phyloP scores from a whole-genome alignment of 2,888 invertebrate species.

The Notodromas monacha region DNA sequence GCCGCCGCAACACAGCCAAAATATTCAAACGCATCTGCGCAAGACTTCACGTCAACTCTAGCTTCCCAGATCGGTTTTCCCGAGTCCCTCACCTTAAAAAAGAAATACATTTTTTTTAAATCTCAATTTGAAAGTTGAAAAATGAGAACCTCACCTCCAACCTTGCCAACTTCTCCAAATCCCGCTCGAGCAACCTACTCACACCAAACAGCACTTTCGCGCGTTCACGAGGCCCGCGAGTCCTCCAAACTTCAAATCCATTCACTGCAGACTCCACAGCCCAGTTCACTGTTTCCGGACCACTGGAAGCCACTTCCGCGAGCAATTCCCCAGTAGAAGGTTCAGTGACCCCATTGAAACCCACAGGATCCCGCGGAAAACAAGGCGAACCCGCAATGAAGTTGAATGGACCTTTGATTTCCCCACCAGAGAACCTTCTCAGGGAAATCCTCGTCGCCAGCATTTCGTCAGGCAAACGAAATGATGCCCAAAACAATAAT shows the following conservation, averaged over 20 bases:
- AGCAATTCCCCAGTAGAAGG: slow-evolving; percentile 12
- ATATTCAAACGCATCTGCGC: slow-evolving; percentile 22
- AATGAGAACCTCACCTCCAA: slow-evolving; percentile 14
- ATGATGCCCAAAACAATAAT: no score
- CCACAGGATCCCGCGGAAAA: not conserved
- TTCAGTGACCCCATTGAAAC: slow-evolving; percentile 10
- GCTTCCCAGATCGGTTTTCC: slow-evolving; percentile 25
- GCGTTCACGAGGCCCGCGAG: slow-evolving; percentile 14
- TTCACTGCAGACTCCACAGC: slow-evolving; percentile 16
- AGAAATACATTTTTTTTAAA: slow-evolving; percentile 10
- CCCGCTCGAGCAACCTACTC: slow-evolving; percentile 16
- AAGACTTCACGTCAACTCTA: slow-evolving; percentile 19
- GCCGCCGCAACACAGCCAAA: slow-evolving; percentile 19
- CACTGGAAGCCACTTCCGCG: slow-evolving; percentile 11
- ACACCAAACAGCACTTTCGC: slow-evolving; percentile 17
- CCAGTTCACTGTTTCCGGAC: slow-evolving; percentile 15
- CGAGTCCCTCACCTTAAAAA: no score
- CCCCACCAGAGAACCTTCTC: no score
- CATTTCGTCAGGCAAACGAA: no score
- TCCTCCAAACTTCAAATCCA: slow-evolving; percentile 17
- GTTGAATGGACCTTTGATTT: slow-evolving; percentile 1
- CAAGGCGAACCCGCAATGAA: not conserved
- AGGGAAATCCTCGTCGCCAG: no score
- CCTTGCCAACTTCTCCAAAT: slow-evolving; percentile 15
- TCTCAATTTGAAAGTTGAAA: not conserved